Conservation (phyloP, 2,797 vertebrate genomes). For the Mormyrops attenuatus region DNA sequence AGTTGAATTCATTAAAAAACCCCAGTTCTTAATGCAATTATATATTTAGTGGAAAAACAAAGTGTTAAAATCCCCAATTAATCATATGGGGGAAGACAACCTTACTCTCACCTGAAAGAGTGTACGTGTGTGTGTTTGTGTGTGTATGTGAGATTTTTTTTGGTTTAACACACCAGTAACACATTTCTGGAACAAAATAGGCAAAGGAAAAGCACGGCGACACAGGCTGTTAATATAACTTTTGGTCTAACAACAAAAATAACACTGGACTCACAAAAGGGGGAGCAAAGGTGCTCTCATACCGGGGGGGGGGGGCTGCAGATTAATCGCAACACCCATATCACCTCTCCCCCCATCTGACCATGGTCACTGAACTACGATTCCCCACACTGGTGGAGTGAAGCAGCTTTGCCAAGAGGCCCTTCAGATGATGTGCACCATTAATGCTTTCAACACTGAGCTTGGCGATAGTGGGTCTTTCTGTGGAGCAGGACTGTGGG, state of each 20-base stretch:
- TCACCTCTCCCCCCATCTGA: neutral
- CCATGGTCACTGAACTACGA: slow-evolving; percentile 18
- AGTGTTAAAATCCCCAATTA: neutral
- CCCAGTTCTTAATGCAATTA: neutral
- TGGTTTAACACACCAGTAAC: slow-evolving; percentile 43
- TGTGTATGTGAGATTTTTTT: slow-evolving; percentile 31
- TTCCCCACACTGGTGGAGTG: slow-evolving; percentile 27
- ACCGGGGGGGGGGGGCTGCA: slow-evolving; percentile 7
- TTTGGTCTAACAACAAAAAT: slow-evolving; percentile 48
- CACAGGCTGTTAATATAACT: slow-evolving; percentile 43
- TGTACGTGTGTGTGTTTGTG: slow-evolving; percentile 6
- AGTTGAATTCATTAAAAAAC: slow-evolving; percentile 14
- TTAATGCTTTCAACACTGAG: slow-evolving; percentile 64
- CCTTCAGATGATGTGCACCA: slow-evolving; percentile 32
- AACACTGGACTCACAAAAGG: slow-evolving; percentile 34
- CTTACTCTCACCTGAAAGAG: neutral
- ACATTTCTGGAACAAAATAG: slow-evolving; percentile 46
- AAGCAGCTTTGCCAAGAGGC: slow-evolving; percentile 22
- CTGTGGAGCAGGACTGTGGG: slow-evolving; percentile 60
- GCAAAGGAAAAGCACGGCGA: slow-evolving; percentile 47
- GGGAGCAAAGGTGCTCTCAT: slow-evolving; percentile 29
- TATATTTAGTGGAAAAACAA: slow-evolving; percentile 12
- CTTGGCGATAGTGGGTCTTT: slow-evolving; percentile 75
- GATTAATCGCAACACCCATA: slow-evolving; percentile 16
- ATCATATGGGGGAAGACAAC: neutral